phyloP scores from a whole-genome alignment of 2,113 vertebrate species.

The Upupa epops region DNA sequence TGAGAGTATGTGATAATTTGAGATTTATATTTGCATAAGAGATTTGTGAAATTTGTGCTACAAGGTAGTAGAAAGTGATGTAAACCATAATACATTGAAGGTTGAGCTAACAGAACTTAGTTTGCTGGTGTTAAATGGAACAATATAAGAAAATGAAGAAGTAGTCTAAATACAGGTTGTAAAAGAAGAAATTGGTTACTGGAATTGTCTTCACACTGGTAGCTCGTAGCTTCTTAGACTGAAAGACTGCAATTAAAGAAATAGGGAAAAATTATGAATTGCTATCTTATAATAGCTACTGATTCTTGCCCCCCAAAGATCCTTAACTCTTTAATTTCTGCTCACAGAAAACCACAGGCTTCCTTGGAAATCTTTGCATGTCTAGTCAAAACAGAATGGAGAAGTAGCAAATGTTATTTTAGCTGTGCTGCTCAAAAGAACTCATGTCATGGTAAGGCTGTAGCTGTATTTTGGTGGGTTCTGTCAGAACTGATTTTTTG shows the following conservation, averaged over 20 bases:
- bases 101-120: background rate
- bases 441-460: too few species aligned
- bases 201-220: background rate
- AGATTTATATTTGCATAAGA: background rate
- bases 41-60: background rate
- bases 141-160: background rate
- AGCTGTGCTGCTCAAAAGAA: too few species aligned
- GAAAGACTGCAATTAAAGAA: background rate
- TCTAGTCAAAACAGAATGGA: background rate
- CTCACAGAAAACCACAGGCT: background rate
- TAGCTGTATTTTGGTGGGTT: background rate
- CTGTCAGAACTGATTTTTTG: background rate
- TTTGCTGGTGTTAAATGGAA: background rate
- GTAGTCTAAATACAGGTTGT: background rate
- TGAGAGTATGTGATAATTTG: background rate
- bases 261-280: background rate
- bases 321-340: background rate
- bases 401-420: background rate
- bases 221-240: background rate
- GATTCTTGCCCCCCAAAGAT: background rate
- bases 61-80: background rate
- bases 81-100: background rate
- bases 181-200: background rate
- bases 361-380: background rate
- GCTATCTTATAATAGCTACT: background rate